These are phyloP conservation scores for Mustela lutreola DNA, from an alignment of 2,113 vertebrate species.

Conservation along the genomic window DNA sequence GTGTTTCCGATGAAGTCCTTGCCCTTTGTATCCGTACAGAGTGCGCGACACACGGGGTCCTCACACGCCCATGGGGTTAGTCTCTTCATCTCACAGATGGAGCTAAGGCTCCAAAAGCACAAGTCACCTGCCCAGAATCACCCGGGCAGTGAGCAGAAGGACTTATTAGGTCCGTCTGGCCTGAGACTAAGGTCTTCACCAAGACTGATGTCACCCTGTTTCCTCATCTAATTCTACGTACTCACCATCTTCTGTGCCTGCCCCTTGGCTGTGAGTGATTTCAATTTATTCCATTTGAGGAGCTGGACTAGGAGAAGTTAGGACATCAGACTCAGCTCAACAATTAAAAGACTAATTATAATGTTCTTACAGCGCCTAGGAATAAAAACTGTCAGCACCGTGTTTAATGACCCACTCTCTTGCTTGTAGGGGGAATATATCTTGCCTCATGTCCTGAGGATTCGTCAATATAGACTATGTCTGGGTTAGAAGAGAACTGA, in stretches of 20 bases:
- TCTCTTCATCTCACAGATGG: background rate
- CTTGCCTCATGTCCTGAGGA: background rate
- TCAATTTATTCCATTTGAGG: background rate
- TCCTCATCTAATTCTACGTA: background rate
- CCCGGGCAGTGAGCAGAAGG: background rate
- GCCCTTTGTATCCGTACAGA: background rate
- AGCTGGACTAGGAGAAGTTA: background rate
- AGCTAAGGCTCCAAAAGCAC: background rate
- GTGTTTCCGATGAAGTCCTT: background rate
- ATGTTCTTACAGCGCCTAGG: background rate
- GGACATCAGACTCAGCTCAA: background rate
- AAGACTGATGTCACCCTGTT: background rate
- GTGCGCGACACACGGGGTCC: background rate
- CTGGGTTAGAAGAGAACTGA: slow-evolving; percentile 54
- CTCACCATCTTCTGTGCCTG: background rate
- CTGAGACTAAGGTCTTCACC: background rate
- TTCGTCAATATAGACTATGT: background rate
- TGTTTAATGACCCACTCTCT: slow-evolving; percentile 18
- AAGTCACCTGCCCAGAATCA: background rate
- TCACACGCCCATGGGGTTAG: background rate
- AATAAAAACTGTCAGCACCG: background rate
- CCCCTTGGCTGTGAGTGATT: background rate
- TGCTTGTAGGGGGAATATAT: background rate
- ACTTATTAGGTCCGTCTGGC: background rate
- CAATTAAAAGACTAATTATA: slow-evolving; percentile 41